Conservation (phyloP, 2,797 vertebrate species). For the Acipenser oxyrinchus region DNA sequence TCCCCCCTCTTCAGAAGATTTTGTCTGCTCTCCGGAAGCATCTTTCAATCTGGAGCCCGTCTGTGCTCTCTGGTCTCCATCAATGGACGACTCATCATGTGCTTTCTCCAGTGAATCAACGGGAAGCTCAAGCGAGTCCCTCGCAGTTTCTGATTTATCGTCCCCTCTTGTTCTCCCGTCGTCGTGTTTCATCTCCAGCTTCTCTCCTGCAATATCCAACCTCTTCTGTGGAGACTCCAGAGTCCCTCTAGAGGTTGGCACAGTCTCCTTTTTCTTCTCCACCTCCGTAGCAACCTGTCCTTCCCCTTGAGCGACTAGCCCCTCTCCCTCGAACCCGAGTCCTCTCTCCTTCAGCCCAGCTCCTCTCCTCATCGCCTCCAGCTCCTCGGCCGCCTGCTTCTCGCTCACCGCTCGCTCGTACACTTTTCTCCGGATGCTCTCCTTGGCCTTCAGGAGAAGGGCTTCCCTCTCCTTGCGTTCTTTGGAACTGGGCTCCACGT, state of each 20-base stretch:
- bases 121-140: conserved; percentile 10
- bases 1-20: too few relatives aligned
- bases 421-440: conserved; percentile 62
- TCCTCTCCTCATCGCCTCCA: conserved; percentile 48
- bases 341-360: conserved; percentile 12
- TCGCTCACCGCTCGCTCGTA: conserved; percentile 57
- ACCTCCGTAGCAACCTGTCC: conserved; percentile 31
- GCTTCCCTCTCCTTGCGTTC: conserved; percentile 37
- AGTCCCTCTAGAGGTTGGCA: background rate
- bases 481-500: background rate
- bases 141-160: conserved; percentile 13
- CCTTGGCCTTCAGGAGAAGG: conserved; percentile 58
- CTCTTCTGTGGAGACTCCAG: background rate
- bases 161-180: conserved; percentile 8
- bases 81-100: background rate
- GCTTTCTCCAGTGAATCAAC: conserved; percentile 4
- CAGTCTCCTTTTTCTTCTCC: conserved; percentile 6
- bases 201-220: too few relatives aligned
- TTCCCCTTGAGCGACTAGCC: conserved; percentile 33
- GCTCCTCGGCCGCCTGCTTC: conserved; percentile 57
- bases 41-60: too few relatives aligned
- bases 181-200: too few relatives aligned
- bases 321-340: conserved; percentile 20
- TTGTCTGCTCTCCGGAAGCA: too few relatives aligned
- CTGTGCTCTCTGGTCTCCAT: too few relatives aligned